Evolutionary conservation across 2,113 vertebrate species (phyloP), one percentile per base, ranked within the genome.

Genomic region (Malurus cyaneus): DNA sequence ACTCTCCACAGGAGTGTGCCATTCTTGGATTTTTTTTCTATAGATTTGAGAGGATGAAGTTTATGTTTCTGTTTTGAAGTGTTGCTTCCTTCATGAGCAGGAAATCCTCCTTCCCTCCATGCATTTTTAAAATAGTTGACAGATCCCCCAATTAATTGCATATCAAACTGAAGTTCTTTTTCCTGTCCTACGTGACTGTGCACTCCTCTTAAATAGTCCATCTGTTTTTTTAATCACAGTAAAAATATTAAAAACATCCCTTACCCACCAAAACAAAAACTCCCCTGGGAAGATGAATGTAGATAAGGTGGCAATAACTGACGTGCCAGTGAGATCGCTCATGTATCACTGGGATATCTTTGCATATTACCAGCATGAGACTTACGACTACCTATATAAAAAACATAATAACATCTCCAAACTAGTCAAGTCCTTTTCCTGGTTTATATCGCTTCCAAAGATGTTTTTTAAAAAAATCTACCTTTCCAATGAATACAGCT

Each of bases 61-160:
- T 91, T 78, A 86, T 53, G 52, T 91, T 89, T 94, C 93, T 95
- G 82, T 94, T 96, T 94, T 93, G 72, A 88, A 86, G 83, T 47
- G 67, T 64, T 80, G 88, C 80, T 96, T 96, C 95, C 94, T 92
- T 67, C 28, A 65, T 2, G 3, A 93, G 65, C 86, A 95, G 95
- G 94, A 96, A 95, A 95, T 95, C 91, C 91, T 95, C 86, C 36
- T 71, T 94, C 86, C 25, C 53, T 83, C 61, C 47, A 53, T 73
- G 67, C 15, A 1, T 89, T 94, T 96, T 81, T 76, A 84, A 84
- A 97, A 91, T 76, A 95, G 86, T 69, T 94, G 83, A 61, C 93
- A 91, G 89, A 76, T 72, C 46, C 73, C 69, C 73, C 70, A 76
- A 12, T 72, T 94, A 95, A 81, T 39, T 72, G 80, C 69, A 32